Evolutionary conservation across 1,140 invertebrate genomes (phyloP).

Genomic region (Pachyrhynchus sulphureomaculatus): DNA sequence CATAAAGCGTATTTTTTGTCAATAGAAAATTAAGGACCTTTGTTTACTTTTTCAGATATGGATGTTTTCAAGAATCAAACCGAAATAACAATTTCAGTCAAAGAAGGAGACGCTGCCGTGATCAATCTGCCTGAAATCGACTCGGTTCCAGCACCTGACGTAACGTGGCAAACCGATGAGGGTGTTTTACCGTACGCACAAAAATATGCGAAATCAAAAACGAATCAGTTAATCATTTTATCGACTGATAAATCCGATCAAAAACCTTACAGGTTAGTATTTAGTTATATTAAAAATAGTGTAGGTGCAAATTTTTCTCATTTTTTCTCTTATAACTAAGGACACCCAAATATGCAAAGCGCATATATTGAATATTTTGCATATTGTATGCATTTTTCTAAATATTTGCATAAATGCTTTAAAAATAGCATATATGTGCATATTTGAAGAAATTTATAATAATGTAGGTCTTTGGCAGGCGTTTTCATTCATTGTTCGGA

Average conservation of each 20-base stretch:
- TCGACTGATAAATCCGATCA: conserved; percentile 70
- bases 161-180: conserved; percentile 80
- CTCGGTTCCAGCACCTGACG: conserved; percentile 77
- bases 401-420: too few species aligned
- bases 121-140: conserved; percentile 79
- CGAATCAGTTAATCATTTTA: conserved; percentile 80
- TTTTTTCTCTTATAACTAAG: too few species aligned
- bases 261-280: conserved; percentile 69
- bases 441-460: too few species aligned
- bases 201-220: conserved; percentile 74
- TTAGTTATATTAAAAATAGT: background rate
- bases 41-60: conserved; percentile 73
- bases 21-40: too few species aligned
- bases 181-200: conserved; percentile 71
- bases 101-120: conserved; percentile 78
- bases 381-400: too few species aligned
- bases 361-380: too few species aligned
- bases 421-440: too few species aligned
- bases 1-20: too few species aligned
- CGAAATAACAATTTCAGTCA: conserved; percentile 67
- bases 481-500: too few species aligned
- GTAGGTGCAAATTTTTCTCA: background rate
- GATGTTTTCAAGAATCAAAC: conserved; percentile 71
- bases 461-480: too few species aligned
- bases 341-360: too few species aligned